Evolutionary conservation across 2,888 invertebrate species (phyloP), one percentile per base, ranked within the genome.

Genomic region (Abscondita cerata): DNA sequence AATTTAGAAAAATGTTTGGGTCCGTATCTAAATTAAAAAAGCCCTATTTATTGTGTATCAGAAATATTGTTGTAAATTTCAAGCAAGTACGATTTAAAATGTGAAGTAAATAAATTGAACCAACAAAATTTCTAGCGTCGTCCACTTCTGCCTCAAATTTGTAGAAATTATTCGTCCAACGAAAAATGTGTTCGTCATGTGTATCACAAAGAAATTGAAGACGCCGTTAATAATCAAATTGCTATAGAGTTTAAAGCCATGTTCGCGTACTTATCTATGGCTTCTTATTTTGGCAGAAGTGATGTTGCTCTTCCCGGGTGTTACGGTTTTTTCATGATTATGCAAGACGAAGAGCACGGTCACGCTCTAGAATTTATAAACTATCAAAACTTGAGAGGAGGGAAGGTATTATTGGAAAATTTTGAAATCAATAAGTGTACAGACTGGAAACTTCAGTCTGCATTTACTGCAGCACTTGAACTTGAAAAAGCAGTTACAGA

Each of bases 221-320:
- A 75, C 13, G 78, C 77, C 13, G 68, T 87, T 34, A 87, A 87
- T 73, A 76, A 81, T 44, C 86, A 88, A 75, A 83, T 86, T 67
- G 81, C 83, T 68, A 76, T 80, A 55, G 88, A 89, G 75, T 78
- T 87, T 11, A 83, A 83, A 65, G 87, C 87, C 13, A 83, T 83
- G 67, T 86, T 86, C 74, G 80, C 82, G 50, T 89, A 89, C 75
- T 76, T 87, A 65, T 83, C 86, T 8, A 86, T 89, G 86, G 84
- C 86, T 76, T 72, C 76, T 59, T 82, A 81, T 72, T 84, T 83
- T 62, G 82, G 82, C 11, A 74, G 81, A 44, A 81, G 78, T 0
- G 81, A 82, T 25, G 74, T 83, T 48, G 81, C 83, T 15, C 70
- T 84, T 25, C 80, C 81, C 9, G 81, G 81, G 2, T 78, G 77